Conservation (phyloP, 2,888 invertebrate genomes). For the Ashinkailepas kermadecensis region DNA sequence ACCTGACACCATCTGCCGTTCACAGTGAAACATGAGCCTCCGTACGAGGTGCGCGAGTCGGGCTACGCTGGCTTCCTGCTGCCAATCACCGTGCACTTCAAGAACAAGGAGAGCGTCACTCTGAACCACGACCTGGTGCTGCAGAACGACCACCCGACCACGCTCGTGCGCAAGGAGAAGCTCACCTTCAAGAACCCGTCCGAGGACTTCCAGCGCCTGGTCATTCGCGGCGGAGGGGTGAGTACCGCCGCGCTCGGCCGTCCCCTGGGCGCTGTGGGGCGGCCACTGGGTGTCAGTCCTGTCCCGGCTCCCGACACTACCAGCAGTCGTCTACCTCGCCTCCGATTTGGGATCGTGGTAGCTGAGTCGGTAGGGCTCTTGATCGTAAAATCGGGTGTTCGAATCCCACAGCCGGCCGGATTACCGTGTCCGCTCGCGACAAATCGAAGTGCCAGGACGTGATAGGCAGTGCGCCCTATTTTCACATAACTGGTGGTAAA, state of each 20-base stretch:
- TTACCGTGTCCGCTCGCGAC: too few species aligned
- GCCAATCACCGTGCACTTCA: slow-evolving; percentile 74
- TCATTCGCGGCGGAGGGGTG: slow-evolving; percentile 78
- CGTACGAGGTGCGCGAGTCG: slow-evolving; percentile 81
- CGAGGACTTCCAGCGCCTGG: slow-evolving; percentile 79
- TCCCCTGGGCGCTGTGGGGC: too few species aligned
- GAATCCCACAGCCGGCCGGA: too few species aligned
- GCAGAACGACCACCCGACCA: slow-evolving; percentile 59
- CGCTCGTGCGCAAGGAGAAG: slow-evolving; percentile 66
- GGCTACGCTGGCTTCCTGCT: slow-evolving; percentile 91
- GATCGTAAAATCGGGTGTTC: too few species aligned
- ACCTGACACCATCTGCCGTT: slow-evolving; percentile 35
- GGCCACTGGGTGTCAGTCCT: too few species aligned
- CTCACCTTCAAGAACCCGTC: slow-evolving; percentile 75
- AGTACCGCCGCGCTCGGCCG: slow-evolving; percentile 49
- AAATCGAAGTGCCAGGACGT: too few species aligned
- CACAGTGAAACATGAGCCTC: slow-evolving; percentile 82
- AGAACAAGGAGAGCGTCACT: slow-evolving; percentile 40
- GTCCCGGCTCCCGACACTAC: too few species aligned
- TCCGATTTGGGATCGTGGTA: too few species aligned
- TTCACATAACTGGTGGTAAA: too few species aligned
- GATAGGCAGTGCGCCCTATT: too few species aligned
- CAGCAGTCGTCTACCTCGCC: too few species aligned
- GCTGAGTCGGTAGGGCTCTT: too few species aligned
- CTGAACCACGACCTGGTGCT: slow-evolving; percentile 74